Percentiles rank a stretch among this genome's conserved stretches.
These are phyloP conservation scores for Blennius ocellaris DNA, from an alignment of 2,113 vertebrate species.

Conservation along the genomic window DNA sequence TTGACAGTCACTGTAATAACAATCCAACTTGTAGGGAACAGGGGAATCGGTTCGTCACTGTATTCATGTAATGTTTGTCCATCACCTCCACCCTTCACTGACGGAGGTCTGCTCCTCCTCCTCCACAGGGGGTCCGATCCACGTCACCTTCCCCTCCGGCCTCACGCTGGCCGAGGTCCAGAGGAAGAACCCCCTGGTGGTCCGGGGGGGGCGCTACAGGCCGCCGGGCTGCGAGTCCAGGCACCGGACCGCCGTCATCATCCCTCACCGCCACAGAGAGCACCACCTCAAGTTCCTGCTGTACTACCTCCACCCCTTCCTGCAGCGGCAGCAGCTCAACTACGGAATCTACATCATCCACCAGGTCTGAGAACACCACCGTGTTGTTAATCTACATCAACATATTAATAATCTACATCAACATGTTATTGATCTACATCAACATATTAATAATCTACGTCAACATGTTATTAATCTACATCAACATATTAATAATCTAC, in stretches of 20 bases:
- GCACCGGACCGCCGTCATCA: conserved; percentile 84
- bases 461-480: too few species aligned
- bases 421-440: too few species aligned
- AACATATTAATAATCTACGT: too few species aligned
- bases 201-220: conserved; percentile 82
- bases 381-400: too few species aligned
- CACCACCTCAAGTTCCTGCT: conserved; percentile 85
- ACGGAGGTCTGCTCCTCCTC: too few species aligned
- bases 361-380: conserved; percentile 72
- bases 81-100: too few species aligned
- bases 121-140: conserved; percentile 82
- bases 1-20: too few species aligned
- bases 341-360: conserved; percentile 88
- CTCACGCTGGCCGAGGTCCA: conserved; percentile 78
- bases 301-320: conserved; percentile 86
- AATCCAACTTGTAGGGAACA: too few species aligned
- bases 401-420: too few species aligned
- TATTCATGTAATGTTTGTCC: too few species aligned
- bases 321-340: conserved; percentile 86
- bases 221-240: conserved; percentile 82
- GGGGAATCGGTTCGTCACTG: too few species aligned
- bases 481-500: too few species aligned
- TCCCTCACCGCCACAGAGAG: conserved; percentile 84
- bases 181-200: conserved; percentile 83
- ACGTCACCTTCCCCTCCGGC: conserved; percentile 81